Base-by-base conservation (phyloP, 2,888 invertebrate species). In the Papilio demoleus region DNA sequence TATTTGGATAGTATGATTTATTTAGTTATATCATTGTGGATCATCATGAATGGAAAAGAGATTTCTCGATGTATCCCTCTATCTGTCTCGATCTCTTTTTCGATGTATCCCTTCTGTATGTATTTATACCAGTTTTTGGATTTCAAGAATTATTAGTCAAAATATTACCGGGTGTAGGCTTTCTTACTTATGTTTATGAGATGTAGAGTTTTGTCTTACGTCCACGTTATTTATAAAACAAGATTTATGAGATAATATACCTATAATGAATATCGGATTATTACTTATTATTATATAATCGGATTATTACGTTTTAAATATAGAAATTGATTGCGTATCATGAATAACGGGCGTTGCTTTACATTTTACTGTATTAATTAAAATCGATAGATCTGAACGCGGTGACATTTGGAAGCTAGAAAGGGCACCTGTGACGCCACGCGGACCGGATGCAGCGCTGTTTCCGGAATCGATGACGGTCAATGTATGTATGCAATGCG, bases 381-480 rank as follows among this genome's bases (percentile, higher is more conserved):
- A 22, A 42, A 34, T 45, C 14, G n/a, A 22, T 19, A 14, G 36
- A 53, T 59, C 4, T 11, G 27, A 47, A 47, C 47, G 27, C n/a
- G 59, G 36, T 47, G 60, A 63, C 65, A 58, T 60, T 59, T 12
- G 47, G 45, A 38, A 27, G 17, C 66, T 66, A 60, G 60, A 60
- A 66, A 66, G 66, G 66, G 66, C 66, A 50, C 34, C 45, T 31
- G 60, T 66, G 66, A 66, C 66, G 66, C 60, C 59, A 66, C 42
- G 22, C 59, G 66, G 38, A 47, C 22, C 64, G 64, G 64, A 64
- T 64, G 53, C 64, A 53, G 47, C 66, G 24, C 17, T 60, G 47
- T 27, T 66, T 66, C 66, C 66, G 66, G 66, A 66, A 66, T 66
- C 66, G 47, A 66, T 66, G 66, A 59, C 66, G 47, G 66, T 17